Percentiles rank a stretch among this genome's conserved stretches.
phyloP scores from a whole-genome alignment of 2,113 vertebrate species.

The Laterallus jamaicensis region DNA sequence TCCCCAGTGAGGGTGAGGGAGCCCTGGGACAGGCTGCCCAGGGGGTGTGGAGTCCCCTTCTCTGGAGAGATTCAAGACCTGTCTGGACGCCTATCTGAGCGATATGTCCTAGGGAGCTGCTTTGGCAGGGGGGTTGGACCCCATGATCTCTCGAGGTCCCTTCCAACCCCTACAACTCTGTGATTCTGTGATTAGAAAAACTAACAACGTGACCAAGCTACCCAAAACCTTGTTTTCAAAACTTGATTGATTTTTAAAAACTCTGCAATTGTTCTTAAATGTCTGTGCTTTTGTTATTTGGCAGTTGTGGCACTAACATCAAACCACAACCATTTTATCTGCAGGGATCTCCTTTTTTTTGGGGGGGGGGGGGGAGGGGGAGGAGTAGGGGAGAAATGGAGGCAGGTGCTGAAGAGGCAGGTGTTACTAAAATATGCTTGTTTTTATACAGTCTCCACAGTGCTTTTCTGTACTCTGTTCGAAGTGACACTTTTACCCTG shows the following conservation, averaged over 20 bases:
- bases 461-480: neutral
- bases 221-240: neutral
- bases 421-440: neutral
- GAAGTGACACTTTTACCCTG: neutral
- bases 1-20: too few relatives aligned
- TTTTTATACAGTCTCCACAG: neutral
- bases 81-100: too few relatives aligned
- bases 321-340: neutral
- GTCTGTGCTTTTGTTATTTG: neutral
- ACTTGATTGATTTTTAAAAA: rapidly evolving
- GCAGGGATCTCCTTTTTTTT: neutral
- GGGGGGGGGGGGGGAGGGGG: rapidly evolving
- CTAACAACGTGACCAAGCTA: neutral
- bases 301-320: neutral
- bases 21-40: too few relatives aligned
- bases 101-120: too few relatives aligned
- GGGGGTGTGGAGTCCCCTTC: too few relatives aligned
- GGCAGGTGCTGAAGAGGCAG: neutral
- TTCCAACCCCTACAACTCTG: too few relatives aligned
- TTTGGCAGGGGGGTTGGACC: too few relatives aligned
- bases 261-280: neutral
- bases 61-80: too few relatives aligned
- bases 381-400: neutral
- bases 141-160: too few relatives aligned
- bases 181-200: too few relatives aligned